Percentiles rank a stretch among this genome's conserved stretches.
phyloP scores from a whole-genome alignment of 2,113 vertebrate genomes.

The Dromiciops gliroides region DNA sequence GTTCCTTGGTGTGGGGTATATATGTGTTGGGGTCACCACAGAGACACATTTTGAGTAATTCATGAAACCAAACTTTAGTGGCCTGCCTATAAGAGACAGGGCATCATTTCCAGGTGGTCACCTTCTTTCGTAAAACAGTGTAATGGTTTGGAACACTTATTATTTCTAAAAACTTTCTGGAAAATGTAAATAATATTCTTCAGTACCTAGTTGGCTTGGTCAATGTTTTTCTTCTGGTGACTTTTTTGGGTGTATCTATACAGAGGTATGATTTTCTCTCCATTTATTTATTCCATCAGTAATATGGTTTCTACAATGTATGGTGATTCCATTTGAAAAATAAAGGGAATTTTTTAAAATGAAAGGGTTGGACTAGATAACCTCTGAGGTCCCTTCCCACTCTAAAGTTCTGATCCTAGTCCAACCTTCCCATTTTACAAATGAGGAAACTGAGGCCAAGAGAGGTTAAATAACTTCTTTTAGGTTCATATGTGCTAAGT shows the following conservation, averaged over 20 bases:
- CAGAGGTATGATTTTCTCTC: neutral
- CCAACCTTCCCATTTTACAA: neutral
- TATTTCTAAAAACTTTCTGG: neutral
- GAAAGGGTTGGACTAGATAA: no score
- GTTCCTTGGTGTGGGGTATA: neutral
- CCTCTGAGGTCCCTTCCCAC: rapidly evolving
- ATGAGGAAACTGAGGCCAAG: neutral
- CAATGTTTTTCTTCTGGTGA: neutral
- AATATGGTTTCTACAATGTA: neutral
- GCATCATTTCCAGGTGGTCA: neutral
- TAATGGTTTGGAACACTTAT: neutral
- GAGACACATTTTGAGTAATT: neutral
- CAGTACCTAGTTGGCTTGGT: neutral
- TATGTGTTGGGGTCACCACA: neutral
- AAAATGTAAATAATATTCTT: neutral
- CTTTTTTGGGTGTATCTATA: neutral
- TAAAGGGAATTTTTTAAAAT: neutral
- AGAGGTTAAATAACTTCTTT: neutral
- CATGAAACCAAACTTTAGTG: neutral
- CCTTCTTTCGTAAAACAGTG: neutral
- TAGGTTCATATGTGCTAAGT: neutral
- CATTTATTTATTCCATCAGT: neutral
- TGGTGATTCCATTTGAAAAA: neutral
- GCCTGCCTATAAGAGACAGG: neutral
- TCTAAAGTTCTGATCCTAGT: neutral